A percentile compares a stretch with the other conserved stretches of the same genome.
phyloP scores from a whole-genome alignment of 2,888 invertebrate species.

The Agrenia bidenticulata region DNA sequence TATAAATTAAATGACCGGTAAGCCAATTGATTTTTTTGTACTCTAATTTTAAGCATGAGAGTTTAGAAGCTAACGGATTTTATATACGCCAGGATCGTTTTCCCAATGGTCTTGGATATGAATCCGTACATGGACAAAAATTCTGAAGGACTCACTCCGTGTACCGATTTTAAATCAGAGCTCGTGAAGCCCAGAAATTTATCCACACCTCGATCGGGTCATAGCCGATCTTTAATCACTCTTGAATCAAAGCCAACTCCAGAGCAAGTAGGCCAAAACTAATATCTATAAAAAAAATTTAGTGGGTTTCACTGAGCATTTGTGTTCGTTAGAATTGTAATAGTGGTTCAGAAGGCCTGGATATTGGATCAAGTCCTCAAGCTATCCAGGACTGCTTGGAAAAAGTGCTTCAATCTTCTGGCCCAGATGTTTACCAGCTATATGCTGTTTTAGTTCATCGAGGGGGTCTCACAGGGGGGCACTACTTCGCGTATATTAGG shows the following conservation, averaged over 20 bases:
- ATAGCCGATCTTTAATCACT: no score
- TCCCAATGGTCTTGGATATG: constrained; percentile 35
- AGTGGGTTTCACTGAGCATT: neutral
- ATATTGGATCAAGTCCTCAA: constrained; percentile 26
- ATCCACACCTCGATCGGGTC: no score
- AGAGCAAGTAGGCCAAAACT: no score
- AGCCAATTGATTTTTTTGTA: neutral
- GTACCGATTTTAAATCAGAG: no score
- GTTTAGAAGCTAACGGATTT: no score
- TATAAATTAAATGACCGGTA: constrained; percentile 38
- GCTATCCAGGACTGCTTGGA: constrained; percentile 54
- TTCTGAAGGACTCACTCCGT: no score
- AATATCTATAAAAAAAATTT: no score
- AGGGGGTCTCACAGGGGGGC: constrained; percentile 85
- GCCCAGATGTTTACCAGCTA: constrained; percentile 78
- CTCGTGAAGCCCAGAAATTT: no score
- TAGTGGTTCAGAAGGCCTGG: neutral
- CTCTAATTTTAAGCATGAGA: no score
- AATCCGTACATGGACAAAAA: constrained; percentile 29
- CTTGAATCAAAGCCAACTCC: no score
- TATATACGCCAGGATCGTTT: constrained; percentile 25
- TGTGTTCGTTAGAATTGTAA: neutral
- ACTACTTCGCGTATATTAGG: constrained; percentile 89
- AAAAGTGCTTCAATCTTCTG: constrained; percentile 55
- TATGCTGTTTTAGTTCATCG: constrained; percentile 92